These are phyloP conservation scores for Ips typographus DNA, from an alignment of 1,140 invertebrate genomes.

Conservation along the genomic window DNA sequence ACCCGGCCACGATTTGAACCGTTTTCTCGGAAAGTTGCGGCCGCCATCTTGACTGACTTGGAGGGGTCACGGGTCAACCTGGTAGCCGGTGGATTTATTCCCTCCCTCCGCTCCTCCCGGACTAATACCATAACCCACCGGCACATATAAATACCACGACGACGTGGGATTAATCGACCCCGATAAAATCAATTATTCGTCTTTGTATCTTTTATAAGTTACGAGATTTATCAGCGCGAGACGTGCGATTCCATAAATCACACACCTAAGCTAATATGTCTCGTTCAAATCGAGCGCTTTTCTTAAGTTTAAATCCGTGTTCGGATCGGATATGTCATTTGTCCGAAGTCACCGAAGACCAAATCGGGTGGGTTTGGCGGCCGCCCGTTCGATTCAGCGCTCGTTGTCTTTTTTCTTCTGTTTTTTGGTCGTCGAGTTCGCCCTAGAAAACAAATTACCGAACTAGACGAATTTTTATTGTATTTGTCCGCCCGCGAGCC, in stretches of 20 bases:
- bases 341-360: constrained; percentile 32
- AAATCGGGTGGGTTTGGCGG: constrained; percentile 35
- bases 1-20: constrained; percentile 12
- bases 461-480: neutral
- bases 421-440: neutral
- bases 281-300: constrained; percentile 37
- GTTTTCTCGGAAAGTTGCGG: constrained; percentile 30
- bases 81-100: constrained; percentile 28
- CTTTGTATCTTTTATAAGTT: constrained; percentile 30
- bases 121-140: neutral
- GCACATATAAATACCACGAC: constrained; percentile 16
- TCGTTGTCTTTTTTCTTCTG: neutral
- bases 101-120: neutral
- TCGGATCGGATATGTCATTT: constrained; percentile 35
- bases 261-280: constrained; percentile 36
- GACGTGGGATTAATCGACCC: constrained; percentile 34
- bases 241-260: constrained; percentile 36
- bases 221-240: constrained; percentile 31
- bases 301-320: constrained; percentile 40
- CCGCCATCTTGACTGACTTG: constrained; percentile 18
- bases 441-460: constrained; percentile 1
- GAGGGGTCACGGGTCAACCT: constrained; percentile 24
- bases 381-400: constrained; percentile 10
- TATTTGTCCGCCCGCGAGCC: constrained; percentile 4
- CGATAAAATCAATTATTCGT: constrained; percentile 39